These are phyloP conservation scores for Dicyrtoma fusca DNA, from an alignment of 2,888 invertebrate genomes.

Conservation along the genomic window DNA sequence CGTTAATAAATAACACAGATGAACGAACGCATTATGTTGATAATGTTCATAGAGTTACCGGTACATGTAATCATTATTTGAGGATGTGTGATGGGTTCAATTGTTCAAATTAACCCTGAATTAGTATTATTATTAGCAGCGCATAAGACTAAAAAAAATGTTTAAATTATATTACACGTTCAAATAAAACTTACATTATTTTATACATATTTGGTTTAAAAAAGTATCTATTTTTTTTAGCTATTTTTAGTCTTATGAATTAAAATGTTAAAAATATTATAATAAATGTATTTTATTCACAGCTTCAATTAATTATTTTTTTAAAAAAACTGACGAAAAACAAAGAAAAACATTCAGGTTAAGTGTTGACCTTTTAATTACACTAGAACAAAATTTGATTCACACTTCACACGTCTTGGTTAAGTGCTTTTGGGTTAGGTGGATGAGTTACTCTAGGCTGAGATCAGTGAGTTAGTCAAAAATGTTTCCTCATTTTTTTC, in stretches of 20 bases:
- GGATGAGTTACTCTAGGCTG: conserved; percentile 35
- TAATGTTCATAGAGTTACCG: too few species aligned
- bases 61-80: too few species aligned
- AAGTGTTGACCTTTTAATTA: too few species aligned
- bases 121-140: too few species aligned
- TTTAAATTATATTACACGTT: background rate
- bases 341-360: background rate
- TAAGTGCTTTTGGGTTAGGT: conserved; percentile 29
- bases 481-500: too few species aligned
- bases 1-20: too few species aligned
- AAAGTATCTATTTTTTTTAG: background rate
- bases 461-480: conserved; percentile 38
- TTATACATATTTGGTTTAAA: conserved; percentile 1
- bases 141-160: too few species aligned
- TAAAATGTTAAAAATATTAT: background rate
- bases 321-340: background rate
- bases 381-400: background rate
- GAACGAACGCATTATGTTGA: too few species aligned
- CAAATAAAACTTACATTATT: background rate
- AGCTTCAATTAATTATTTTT: background rate
- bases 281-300: background rate
- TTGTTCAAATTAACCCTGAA: too few species aligned
- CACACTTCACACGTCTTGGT: conserved; percentile 6
- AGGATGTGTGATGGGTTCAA: too few species aligned
- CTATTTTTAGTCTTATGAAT: background rate